phyloP scores from a whole-genome alignment of 2,113 vertebrate genomes.

The Typhlomys cinereus region DNA sequence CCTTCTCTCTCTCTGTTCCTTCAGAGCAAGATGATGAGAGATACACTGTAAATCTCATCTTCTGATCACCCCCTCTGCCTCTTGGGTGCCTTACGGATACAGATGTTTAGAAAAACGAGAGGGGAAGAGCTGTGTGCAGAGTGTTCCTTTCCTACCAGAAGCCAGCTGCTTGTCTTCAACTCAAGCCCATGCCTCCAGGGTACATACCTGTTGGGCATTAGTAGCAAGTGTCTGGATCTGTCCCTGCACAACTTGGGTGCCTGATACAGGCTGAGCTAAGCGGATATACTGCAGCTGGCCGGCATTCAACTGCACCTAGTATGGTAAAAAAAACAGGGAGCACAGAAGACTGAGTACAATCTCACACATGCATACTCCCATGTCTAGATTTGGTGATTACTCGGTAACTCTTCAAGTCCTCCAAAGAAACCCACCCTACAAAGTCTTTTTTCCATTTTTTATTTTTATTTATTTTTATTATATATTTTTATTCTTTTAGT shows the following conservation, averaged over 20 bases:
- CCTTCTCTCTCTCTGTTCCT: neutral
- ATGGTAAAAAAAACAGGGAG: constrained; percentile 82
- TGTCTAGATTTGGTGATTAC: neutral
- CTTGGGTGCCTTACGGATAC: neutral
- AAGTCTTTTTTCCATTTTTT: constrained; percentile 16
- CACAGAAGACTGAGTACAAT: constrained; percentile 56
- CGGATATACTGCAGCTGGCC: constrained; percentile 99
- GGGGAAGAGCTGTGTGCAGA: neutral
- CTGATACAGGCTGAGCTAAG: constrained; percentile 97
- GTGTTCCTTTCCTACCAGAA: neutral
- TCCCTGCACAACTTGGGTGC: constrained; percentile 98
- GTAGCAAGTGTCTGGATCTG: constrained; percentile 97
- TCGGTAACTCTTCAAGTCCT: neutral
- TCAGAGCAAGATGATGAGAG: neutral
- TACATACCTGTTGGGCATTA: constrained; percentile 95
- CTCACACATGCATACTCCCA: constrained; percentile 54
- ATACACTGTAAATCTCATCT: neutral
- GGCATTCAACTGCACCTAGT: constrained; percentile 96
- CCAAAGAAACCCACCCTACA: neutral
- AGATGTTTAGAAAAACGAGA: neutral
- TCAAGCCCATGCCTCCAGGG: neutral
- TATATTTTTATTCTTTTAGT: too few species aligned
- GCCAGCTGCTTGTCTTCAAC: neutral
- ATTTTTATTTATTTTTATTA: too few species aligned
- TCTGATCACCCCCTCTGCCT: neutral